Evolutionary conservation across 2,888 invertebrate genomes (phyloP).

Genomic region (Sialis lutaria): DNA sequence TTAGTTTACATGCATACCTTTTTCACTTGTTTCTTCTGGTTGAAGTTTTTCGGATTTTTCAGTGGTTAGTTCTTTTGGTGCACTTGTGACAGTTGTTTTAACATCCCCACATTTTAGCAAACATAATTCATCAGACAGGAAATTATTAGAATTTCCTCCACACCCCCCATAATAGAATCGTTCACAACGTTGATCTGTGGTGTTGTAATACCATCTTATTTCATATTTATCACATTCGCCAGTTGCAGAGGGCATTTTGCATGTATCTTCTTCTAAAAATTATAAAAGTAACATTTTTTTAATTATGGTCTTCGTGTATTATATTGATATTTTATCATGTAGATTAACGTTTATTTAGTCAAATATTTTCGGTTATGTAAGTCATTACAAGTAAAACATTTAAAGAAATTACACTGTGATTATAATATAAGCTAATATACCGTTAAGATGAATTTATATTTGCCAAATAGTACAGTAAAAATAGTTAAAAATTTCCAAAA

Average conservation of each 20-base stretch:
- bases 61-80: neutral
- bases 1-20: slow-evolving; percentile 11
- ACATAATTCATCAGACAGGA: slow-evolving; percentile 20
- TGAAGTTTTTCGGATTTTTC: slow-evolving; percentile 1
- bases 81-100: too few species aligned
- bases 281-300: too few species aligned
- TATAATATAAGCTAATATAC: too few species aligned
- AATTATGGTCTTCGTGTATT: too few species aligned
- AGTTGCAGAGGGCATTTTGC: slow-evolving; percentile 54
- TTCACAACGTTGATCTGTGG: slow-evolving; percentile 49
- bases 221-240: slow-evolving; percentile 65
- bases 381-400: too few species aligned
- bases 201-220: slow-evolving; percentile 69
- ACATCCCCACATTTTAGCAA: too few species aligned
- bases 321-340: too few species aligned
- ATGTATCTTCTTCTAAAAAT: slow-evolving; percentile 41
- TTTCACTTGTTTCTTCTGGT: slow-evolving; percentile 12
- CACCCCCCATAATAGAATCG: slow-evolving; percentile 85
- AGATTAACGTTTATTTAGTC: neutral
- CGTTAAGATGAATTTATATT: too few species aligned
- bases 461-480: too few species aligned
- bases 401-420: too few species aligned
- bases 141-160: slow-evolving; percentile 81
- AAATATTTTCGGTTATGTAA: too few species aligned
- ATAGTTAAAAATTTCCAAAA: too few species aligned